Conservation (phyloP, 2,888 invertebrate genomes). For the Isoperla grammatica region DNA sequence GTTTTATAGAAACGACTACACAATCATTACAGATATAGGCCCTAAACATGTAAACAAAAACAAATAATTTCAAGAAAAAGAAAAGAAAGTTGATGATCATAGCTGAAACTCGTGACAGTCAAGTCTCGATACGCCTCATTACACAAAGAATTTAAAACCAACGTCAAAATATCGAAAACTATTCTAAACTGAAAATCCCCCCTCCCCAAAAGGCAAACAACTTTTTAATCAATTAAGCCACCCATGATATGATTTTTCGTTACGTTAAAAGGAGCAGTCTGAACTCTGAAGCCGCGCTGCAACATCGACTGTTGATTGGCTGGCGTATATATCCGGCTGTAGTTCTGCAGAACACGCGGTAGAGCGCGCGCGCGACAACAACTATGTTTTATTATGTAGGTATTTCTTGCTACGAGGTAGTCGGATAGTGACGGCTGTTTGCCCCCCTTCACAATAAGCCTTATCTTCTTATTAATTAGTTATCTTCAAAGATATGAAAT, state of each 20-base stretch:
- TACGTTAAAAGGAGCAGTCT: background rate
- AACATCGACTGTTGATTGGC: too few species aligned
- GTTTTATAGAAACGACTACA: background rate
- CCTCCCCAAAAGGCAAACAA: background rate
- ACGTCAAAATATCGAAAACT: background rate
- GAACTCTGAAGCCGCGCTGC: too few species aligned
- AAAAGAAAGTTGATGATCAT: background rate
- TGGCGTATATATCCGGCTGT: too few species aligned
- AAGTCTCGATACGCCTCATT: background rate
- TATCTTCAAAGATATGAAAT: constrained; percentile 43
- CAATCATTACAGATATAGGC: background rate
- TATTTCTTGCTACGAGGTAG: constrained; percentile 16
- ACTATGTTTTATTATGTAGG: too few species aligned
- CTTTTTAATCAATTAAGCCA: background rate
- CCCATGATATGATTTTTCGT: constrained; percentile 30
- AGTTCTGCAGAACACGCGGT: too few species aligned
- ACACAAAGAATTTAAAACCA: background rate
- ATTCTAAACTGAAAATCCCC: constrained; percentile 5
- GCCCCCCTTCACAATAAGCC: constrained; percentile 27
- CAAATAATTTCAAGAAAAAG: constrained; percentile 13
- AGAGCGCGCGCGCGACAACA: too few species aligned
- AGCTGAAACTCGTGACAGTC: constrained; percentile 3
- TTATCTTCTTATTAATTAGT: constrained; percentile 25
- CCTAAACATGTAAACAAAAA: constrained; percentile 4
- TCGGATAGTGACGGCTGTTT: constrained; percentile 22